Base-by-base conservation (phyloP, 2,888 invertebrate genomes). In the Saturnia pavonia region DNA sequence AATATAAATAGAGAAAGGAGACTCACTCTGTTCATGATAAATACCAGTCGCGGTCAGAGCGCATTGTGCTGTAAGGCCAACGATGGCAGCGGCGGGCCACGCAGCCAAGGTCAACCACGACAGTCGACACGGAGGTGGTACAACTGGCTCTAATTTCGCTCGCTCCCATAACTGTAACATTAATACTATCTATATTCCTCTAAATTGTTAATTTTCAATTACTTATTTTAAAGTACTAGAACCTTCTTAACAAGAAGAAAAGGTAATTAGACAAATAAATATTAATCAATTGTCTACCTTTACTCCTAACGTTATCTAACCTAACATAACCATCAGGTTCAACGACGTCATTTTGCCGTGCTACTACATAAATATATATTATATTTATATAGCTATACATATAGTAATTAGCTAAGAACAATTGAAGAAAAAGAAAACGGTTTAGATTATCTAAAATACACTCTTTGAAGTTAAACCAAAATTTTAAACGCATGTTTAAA, bases 21-120 rank as follows among this genome's bases (percentile, higher is more conserved):
- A 83, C 94, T 91, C 83, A 96, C 96, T 95, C 79, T 96, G 95
- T 72, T 95, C 95, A 74, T 96, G 96, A 83, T 95, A 93, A 72
- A 95, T 94, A 57, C 95, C 96, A 72, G 95, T 94, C 69, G 96
- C 96, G 11, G 97, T 97, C 74, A 96, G 92, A 66, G 95, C 95
- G 85, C 95, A 95, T 88, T 97, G 97, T 1, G 96, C 95, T 0
- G 96, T 89, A 57, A 96, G 89, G 0, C 97, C 97, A 16, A 96
- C 94, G 27, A 96, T 80, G 69, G 96, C 94, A 76, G 96, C 94
- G 40, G 95, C 94, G 0, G 97, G 97, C 97, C 97, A 97, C 57
- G 96, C 94, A 4, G 95, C 96, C 65, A 97, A 91, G 60, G 97
- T 94, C 76, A 96, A 89, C 97, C 97, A 97, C 69, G 96, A 96